A percentile compares a stretch with the other conserved stretches of the same genome.
These are phyloP conservation scores for Caradrina kadenii DNA, from an alignment of 2,888 invertebrate genomes.

Conservation along the genomic window DNA sequence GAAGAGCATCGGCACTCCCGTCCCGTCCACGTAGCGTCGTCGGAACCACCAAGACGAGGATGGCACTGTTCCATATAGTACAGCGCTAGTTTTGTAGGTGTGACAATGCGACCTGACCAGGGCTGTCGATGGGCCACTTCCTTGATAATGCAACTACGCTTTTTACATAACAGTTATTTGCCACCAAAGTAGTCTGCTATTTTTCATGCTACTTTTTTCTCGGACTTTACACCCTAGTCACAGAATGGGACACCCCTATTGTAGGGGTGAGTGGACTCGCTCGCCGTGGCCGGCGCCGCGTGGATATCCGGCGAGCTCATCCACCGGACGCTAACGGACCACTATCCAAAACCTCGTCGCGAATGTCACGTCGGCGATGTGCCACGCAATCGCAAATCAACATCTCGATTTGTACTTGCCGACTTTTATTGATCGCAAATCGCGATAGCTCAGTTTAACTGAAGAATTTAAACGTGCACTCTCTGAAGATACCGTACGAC, in stretches of 20 bases:
- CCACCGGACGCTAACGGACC: conserved; percentile 85
- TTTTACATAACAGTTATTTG: conserved; percentile 33
- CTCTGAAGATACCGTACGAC: conserved; percentile 33
- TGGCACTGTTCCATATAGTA: conserved; percentile 60
- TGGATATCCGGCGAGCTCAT: conserved; percentile 85
- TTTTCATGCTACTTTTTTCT: background rate
- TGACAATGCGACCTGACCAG: conserved; percentile 43
- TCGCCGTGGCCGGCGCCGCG: conserved; percentile 44
- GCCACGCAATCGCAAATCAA: conserved; percentile 57
- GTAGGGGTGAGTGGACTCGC: conserved; percentile 73
- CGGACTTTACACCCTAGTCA: conserved; percentile 2
- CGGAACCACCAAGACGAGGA: conserved; percentile 61
- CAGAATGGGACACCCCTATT: conserved; percentile 51
- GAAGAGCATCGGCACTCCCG: conserved; percentile 69
- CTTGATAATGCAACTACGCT: conserved; percentile 16
- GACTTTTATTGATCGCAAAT: conserved; percentile 51
- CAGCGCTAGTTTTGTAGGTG: conserved; percentile 51
- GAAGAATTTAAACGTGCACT: conserved; percentile 36
- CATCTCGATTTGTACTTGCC: conserved; percentile 52
- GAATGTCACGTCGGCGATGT: conserved; percentile 65
- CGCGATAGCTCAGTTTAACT: conserved; percentile 49
- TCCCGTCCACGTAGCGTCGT: conserved; percentile 59
- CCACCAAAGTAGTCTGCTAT: background rate
- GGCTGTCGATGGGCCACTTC: conserved; percentile 49
- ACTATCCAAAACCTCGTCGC: conserved; percentile 73